Conservation (phyloP, 2,888 invertebrate genomes). For the Sericinus montela region DNA sequence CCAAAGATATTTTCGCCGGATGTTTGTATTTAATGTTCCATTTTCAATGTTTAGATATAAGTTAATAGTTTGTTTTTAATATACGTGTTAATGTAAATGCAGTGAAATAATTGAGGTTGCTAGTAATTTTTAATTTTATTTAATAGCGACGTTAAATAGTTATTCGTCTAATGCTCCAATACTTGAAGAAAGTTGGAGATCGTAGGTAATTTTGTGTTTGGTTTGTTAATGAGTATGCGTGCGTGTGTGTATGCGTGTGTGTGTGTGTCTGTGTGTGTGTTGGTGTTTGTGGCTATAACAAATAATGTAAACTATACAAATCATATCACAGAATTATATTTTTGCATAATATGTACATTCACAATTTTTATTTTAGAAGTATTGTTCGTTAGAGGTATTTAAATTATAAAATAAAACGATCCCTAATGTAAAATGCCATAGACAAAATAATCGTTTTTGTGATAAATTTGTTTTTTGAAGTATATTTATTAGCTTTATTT, state of each 20-base stretch:
- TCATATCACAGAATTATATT: slow-evolving; percentile 9
- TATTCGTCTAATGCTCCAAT: neutral
- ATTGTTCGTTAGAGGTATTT: too few species aligned
- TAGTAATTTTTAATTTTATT: slow-evolving; percentile 7
- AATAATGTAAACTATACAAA: too few species aligned
- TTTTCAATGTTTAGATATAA: slow-evolving; percentile 13
- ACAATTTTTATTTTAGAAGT: too few species aligned
- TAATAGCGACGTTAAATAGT: neutral
- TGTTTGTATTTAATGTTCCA: slow-evolving; percentile 10
- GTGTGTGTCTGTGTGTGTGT: neutral
- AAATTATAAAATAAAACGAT: neutral
- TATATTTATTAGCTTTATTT: neutral
- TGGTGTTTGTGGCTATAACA: neutral
- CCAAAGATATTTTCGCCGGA: slow-evolving; percentile 48
- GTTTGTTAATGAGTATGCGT: too few species aligned
- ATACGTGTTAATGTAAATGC: slow-evolving; percentile 5
- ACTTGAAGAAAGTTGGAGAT: neutral
- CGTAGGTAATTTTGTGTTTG: too few species aligned
- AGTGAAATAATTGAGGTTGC: slow-evolving; percentile 9
- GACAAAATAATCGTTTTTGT: neutral
- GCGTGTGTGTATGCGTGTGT: neutral
- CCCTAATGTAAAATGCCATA: slow-evolving; percentile 3
- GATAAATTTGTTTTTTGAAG: slow-evolving; percentile 4
- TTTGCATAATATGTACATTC: neutral
- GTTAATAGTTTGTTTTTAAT: slow-evolving; percentile 8